Percentiles rank a stretch among this genome's conserved stretches.
Conservation (phyloP, 2,888 invertebrate genomes). For the Anorthoa munda region DNA sequence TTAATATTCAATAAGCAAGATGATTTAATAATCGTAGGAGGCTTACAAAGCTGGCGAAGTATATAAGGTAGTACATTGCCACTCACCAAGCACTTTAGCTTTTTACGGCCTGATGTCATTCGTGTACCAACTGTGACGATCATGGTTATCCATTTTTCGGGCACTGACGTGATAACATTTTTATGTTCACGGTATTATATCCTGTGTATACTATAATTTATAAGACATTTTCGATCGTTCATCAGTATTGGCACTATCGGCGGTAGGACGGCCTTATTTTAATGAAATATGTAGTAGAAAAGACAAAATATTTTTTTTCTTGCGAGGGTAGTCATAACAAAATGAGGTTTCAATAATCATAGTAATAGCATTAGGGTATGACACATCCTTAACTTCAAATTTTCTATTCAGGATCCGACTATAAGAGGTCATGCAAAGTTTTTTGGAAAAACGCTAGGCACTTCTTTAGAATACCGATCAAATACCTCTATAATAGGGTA, state of each 20-base stretch:
- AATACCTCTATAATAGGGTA: background rate
- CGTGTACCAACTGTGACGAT: slow-evolving; percentile 57
- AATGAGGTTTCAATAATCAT: background rate
- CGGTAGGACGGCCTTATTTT: background rate
- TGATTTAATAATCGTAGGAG: slow-evolving; percentile 45
- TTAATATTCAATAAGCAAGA: slow-evolving; percentile 30
- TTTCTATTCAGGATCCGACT: too few species aligned
- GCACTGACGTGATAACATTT: slow-evolving; percentile 6
- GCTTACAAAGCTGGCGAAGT: slow-evolving; percentile 30
- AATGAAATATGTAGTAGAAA: background rate
- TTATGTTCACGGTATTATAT: slow-evolving; percentile 1
- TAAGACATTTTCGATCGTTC: background rate
- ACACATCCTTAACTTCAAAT: too few species aligned
- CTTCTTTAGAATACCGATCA: background rate
- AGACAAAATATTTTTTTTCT: background rate
- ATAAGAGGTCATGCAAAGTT: too few species aligned
- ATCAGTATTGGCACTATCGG: too few species aligned
- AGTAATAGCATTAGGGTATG: too few species aligned
- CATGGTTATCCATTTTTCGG: slow-evolving; percentile 57
- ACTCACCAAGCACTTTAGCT: slow-evolving; percentile 62
- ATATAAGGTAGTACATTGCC: slow-evolving; percentile 42
- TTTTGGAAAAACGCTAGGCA: too few species aligned
- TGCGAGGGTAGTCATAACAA: background rate
- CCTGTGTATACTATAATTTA: background rate
- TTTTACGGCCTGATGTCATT: slow-evolving; percentile 57